Evolutionary conservation across 2,888 invertebrate genomes (phyloP).

Genomic region (Drosophila diplacantha): DNA sequence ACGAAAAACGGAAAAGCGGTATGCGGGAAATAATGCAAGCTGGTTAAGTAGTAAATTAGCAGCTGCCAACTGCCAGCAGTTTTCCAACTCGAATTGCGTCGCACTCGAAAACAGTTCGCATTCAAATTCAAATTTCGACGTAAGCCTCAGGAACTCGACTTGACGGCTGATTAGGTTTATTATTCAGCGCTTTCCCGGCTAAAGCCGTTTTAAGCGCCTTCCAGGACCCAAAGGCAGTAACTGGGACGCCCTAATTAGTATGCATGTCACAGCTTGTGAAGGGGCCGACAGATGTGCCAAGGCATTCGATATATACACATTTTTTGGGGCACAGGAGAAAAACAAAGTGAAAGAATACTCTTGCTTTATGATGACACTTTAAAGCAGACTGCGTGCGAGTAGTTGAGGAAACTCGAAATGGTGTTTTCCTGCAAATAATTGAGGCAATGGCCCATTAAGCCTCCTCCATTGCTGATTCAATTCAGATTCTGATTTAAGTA

Average conservation of each 20-base stretch:
- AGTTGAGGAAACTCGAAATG: conserved; percentile 4
- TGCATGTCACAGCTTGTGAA: conserved; percentile 57
- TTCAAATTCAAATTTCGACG: conserved; percentile 39
- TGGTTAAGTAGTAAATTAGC: conserved; percentile 33
- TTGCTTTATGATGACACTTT: conserved; percentile 24
- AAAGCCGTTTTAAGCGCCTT: conserved; percentile 61
- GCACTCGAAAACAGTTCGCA: conserved; percentile 31
- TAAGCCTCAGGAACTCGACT: conserved; percentile 42
- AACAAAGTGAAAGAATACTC: conserved; percentile 5
- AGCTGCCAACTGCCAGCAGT: conserved; percentile 31
- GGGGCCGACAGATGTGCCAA: conserved; percentile 23
- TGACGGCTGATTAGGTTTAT: conserved; percentile 65
- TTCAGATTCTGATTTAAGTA: conserved; percentile 20
- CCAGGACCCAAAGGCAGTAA: conserved; percentile 1
- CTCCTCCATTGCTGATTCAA: conserved; percentile 15
- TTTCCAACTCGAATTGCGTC: conserved; percentile 35
- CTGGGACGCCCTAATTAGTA: conserved; percentile 56
- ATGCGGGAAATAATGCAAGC: conserved; percentile 30
- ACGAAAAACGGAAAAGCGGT: conserved; percentile 3
- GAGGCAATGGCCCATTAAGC: conserved; percentile 30
- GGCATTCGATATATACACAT: conserved; percentile 7
- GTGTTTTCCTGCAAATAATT: conserved; percentile 28
- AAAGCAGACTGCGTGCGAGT: conserved; percentile 15
- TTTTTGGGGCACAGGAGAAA: not conserved
- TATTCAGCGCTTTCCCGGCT: conserved; percentile 55